Evolutionary conservation across 1,140 invertebrate species (phyloP), one percentile per base, ranked within the genome.

Genomic region (Meloidogyne exigua): DNA sequence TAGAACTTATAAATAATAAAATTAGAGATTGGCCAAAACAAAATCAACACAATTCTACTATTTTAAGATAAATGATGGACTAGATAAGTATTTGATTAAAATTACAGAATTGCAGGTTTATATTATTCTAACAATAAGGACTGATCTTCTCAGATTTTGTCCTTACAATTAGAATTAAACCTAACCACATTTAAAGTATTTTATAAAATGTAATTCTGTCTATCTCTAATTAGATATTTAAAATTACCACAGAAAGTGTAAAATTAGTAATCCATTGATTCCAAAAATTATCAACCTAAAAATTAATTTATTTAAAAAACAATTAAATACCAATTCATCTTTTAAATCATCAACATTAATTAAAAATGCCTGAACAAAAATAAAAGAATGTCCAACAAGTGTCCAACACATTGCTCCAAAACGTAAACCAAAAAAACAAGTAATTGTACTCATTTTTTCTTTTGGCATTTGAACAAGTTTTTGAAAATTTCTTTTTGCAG

Each of bases 211-310:
- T n/a, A n/a, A n/a, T n/a, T n/a, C n/a, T n/a, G n/a, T n/a, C n/a
- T n/a, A n/a, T n/a, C n/a, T n/a, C n/a, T n/a, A n/a, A n/a, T n/a
- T n/a, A n/a, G n/a, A n/a, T n/a, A 78, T 11, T n/a, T 70, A 68
- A 44, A 23, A 9, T 71, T 71, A 71, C 68, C 28, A 85, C 82
- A 28, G 76, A 80, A 5, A 87, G 76, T 10, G 85, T 87, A 75
- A 87, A 87, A 68, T 87, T 87, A 15, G 85, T 87, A 78, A 87
- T 87, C 81, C 81, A 86, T 75, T 86, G 85, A 76, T 86, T 87
- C 79, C 76, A 62, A 44, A 69, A 67, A 67, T 44, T 23, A 26
- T 72, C 21, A 44, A 72, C 68, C 36, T 64, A n/a, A 73, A 26
- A 57, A n/a, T n/a, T 57, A 15, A 5, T n/a, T 57, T 5, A 5